These are phyloP conservation scores for Steinernema carpocapsae DNA, from an alignment of 2,888 invertebrate genomes.

Conservation along the genomic window DNA sequence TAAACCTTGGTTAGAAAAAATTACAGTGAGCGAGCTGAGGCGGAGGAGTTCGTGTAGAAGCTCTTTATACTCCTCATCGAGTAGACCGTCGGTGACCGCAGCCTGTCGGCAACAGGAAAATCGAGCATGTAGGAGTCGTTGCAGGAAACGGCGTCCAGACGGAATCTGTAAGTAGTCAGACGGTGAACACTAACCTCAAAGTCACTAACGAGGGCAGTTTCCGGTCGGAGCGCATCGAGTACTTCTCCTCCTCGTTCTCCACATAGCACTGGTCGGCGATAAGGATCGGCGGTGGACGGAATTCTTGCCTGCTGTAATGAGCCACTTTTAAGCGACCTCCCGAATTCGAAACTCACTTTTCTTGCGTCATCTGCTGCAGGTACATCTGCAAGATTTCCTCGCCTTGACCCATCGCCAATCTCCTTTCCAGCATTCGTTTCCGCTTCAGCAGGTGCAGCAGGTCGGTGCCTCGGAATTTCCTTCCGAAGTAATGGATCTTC, in stretches of 20 bases:
- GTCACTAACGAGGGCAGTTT: background rate
- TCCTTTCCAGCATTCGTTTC: conserved; percentile 64
- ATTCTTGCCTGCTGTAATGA: conserved; percentile 9
- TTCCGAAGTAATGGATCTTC: conserved; percentile 69
- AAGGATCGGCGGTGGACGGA: conserved; percentile 10
- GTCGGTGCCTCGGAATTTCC: conserved; percentile 69
- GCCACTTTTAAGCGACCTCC: background rate
- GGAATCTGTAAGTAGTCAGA: background rate
- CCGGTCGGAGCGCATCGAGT: conserved; percentile 44
- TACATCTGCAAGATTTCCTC: conserved; percentile 63
- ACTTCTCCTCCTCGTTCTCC: conserved; percentile 43
- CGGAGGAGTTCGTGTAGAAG: conserved; percentile 56
- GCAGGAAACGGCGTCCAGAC: conserved; percentile 17
- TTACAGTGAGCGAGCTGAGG: conserved; percentile 55
- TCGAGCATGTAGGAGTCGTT: conserved; percentile 19
- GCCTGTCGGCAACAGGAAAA: conserved; percentile 13
- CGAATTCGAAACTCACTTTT: background rate
- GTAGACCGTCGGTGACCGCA: conserved; percentile 40
- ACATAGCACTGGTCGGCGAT: conserved; percentile 34
- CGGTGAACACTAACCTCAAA: background rate
- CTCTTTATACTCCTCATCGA: conserved; percentile 31
- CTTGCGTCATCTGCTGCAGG: conserved; percentile 53
- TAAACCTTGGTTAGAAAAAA: conserved; percentile 31
- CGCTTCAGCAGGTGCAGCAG: conserved; percentile 66
- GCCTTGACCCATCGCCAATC: conserved; percentile 66